Evolutionary conservation across 2,888 invertebrate genomes (phyloP), one percentile per base, ranked within the genome.

Genomic region (Agrotis ipsilon): DNA sequence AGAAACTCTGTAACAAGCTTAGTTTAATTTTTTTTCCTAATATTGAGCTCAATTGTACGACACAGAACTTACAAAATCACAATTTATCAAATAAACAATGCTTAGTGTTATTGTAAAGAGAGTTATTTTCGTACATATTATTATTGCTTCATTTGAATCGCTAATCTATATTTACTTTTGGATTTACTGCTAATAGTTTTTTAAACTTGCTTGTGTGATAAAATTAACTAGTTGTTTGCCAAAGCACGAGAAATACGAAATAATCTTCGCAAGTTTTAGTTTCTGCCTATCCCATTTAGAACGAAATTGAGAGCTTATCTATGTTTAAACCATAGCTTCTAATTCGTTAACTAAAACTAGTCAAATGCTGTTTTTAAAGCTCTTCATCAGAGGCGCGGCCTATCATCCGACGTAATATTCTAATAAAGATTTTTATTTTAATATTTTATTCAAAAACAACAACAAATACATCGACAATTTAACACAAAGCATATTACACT

Each of bases 31-130:
- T 48, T n/a, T 48, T 68, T 13, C 19, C 14, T 48, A 24, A 59
- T 18, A 18, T 71, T 78, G 78, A 78, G 72, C 78, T 72, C 21
- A 67, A 57, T 72, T 75, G 49, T 75, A 57, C 39, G 49, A 72
- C 68, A 76, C 14, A 68, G 49, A 72, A 49, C 16, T 55, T 57
- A 75, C 48, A 55, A 55, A 75, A 75, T 1, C 43, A 72, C 69
- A 68, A 55, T 57, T 45, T 5, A 68, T 57, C 3, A 57, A 68
- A 68, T 11, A 49, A 55, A 68, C 11, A 49, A 7, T 68, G 43
- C 19, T 49, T 32, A 4, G 11, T 71, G 27, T 27, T 2, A 57
- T 45, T 18, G 24, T 24, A 39, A 51, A n/a, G 18, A 3, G 32
- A 19, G 16, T 57, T n/a, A 51, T 45, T 68, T 76, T 11, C 39